Base-by-base conservation (phyloP, 2,888 invertebrate genomes). In the Eristalis tenax region DNA sequence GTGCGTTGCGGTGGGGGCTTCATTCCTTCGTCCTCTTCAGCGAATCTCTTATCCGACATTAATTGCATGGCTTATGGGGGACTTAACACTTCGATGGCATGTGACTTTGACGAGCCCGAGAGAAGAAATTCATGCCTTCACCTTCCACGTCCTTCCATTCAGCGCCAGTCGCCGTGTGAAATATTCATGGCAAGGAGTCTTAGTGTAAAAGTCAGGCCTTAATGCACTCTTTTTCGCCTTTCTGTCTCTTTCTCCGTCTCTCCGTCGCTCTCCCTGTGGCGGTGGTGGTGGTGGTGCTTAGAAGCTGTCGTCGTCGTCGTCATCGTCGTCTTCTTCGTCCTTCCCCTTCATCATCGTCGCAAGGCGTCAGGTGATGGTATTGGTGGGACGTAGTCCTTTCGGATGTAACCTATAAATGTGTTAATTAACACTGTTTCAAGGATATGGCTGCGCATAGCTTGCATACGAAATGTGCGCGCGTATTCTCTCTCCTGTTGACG, bases 331-430 rank as follows among this genome's bases (percentile, higher is more conserved):
- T 6, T 35, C 11, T 8, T 28, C 32, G 18, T 28, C 26, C n/a
- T 13, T n/a, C 8, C 4, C 40, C 40, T 11, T 40, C 15, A 2
- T 13, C 15, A 1, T 13, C 5, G 15, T 43, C 35, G 22, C 15
- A 10, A 18, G 43, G 43, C 43, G 50, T n/a, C 43, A 65, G 66
- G 50, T 82, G 50, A 64, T 56, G 56, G 77, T 69, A 23, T 70
- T 86, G 59, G 64, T 66, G 22, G 66, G 74, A 69, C 64, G 74
- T 77, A 75, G 50, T 86, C 70, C 63, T 71, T 63, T 83, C 63
- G 76, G 79, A 83, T 83, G 80, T 80, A 83, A 87, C 83, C 83
- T 83, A 76, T 87, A 83, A 80, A 87, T 87, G 87, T 87, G 87
- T 83, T 80, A 87, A 87, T 87, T 87, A 87, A 83, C 83, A 63